These are phyloP conservation scores for Anableps anableps DNA, from an alignment of 2,797 vertebrate species.

Conservation along the genomic window DNA sequence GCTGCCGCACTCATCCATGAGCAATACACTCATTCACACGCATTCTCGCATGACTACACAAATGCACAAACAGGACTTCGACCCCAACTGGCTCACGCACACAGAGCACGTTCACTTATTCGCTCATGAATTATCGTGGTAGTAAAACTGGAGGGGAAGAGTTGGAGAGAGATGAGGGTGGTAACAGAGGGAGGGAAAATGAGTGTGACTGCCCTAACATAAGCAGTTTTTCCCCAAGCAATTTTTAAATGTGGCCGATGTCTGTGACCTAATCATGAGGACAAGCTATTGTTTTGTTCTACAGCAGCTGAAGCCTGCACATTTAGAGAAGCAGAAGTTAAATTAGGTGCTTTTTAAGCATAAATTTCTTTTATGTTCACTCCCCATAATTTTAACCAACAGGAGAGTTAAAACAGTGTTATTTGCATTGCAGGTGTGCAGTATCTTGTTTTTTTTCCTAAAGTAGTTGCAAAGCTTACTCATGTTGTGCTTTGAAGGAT, in stretches of 20 bases:
- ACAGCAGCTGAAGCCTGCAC: constrained; percentile 6
- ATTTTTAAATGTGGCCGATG: constrained; percentile 50
- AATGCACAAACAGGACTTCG: constrained; percentile 72
- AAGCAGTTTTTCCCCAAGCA: constrained; percentile 58
- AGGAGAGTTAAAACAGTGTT: constrained; percentile 13
- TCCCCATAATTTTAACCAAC: not conserved
- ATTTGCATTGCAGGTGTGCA: constrained; percentile 15
- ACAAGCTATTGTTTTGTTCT: constrained; percentile 47
- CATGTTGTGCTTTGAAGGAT: constrained; percentile 41
- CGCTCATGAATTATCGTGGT: constrained; percentile 64
- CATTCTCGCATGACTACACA: constrained; percentile 69
- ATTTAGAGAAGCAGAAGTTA: constrained; percentile 13
- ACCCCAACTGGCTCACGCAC: constrained; percentile 65
- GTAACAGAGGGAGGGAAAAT: constrained; percentile 28
- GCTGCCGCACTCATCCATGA: constrained; percentile 58
- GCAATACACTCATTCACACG: constrained; percentile 68
- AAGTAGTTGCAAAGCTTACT: constrained; percentile 22
- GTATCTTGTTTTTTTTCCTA: constrained; percentile 17
- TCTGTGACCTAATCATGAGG: constrained; percentile 61
- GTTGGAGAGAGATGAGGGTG: constrained; percentile 11
- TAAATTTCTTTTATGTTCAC: not conserved
- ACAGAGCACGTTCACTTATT: constrained; percentile 63
- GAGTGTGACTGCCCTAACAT: constrained; percentile 39
- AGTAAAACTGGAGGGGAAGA: constrained; percentile 58
- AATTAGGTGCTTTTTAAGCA: constrained; percentile 6